These are phyloP conservation scores for Bufo bufo DNA, from an alignment of 2,113 vertebrate genomes.

Conservation along the genomic window DNA sequence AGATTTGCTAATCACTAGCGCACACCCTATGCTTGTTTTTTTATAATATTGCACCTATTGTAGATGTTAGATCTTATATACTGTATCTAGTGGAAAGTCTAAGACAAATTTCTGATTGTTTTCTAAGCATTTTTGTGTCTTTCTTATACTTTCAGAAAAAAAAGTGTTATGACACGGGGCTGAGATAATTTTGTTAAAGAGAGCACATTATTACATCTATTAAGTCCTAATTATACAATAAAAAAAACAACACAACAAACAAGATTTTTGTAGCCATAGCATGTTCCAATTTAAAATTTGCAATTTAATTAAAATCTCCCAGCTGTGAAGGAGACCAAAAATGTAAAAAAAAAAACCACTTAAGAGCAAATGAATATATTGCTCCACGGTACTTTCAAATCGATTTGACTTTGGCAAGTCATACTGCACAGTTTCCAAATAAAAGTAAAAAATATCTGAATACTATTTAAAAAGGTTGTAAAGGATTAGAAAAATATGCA, in stretches of 20 bases:
- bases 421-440: background rate
- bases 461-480: background rate
- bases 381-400: slow-evolving; percentile 26
- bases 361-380: slow-evolving; percentile 49
- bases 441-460: background rate
- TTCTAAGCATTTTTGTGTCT: background rate
- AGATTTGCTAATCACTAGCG: too few relatives aligned
- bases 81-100: too few relatives aligned
- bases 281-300: slow-evolving; percentile 28
- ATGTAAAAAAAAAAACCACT: slow-evolving; percentile 9
- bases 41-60: too few relatives aligned
- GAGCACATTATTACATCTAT: slow-evolving; percentile 7
- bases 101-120: background rate
- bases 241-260: background rate
- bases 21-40: too few relatives aligned
- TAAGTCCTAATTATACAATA: slow-evolving; percentile 7
- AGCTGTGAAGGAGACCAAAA: background rate
- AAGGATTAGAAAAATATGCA: background rate
- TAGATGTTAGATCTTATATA: too few relatives aligned
- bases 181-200: background rate
- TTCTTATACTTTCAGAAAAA: background rate
- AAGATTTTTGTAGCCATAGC: background rate
- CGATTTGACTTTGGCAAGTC: slow-evolving; percentile 50
- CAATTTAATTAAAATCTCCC: slow-evolving; percentile 32
- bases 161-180: background rate